Base-by-base conservation (phyloP, 1,140 invertebrate genomes). In the Macrobrachium nipponense region DNA sequence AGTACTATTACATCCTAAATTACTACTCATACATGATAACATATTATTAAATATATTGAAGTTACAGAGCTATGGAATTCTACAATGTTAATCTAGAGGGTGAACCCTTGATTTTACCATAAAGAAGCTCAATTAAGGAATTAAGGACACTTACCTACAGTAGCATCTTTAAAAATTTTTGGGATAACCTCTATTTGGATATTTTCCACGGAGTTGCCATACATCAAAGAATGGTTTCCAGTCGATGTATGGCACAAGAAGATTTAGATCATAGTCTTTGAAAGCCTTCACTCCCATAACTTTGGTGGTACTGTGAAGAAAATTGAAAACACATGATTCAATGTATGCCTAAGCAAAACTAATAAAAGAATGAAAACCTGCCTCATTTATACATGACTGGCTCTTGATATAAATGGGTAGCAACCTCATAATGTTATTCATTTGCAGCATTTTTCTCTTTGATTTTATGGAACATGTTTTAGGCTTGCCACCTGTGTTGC, bases 181-280 rank as follows among this genome's bases (percentile, higher is more conserved):
- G 5, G 94, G 94, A 90, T 92, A 94, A n/a, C 92, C 92, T 86
- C 93, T 89, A 89, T 94, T 93, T 14, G 94, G 94, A 89, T 94
- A 94, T 90, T 93, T 93, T 78, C 94, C 94, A 88, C 93, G 87
- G 11, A 94, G 89, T 89, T 94, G 93, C 94, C 94, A 94, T 1
- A 93, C 93, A 91, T 94, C 93, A 91, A 94, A 94, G 89, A 94
- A 94, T 70, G 93, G 94, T 89, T 94, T 94, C 94, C 94, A 94
- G 89, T 94, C 94, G 89, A 94, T 94, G 89, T 92, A 94, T 3
- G 91, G 90, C 8, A 93, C 87, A 23, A 94, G 87, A 17, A 83
- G 83, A 36, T 90, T 88, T 58, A 94, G 87, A 89, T 93, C 91
- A 90, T 92, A 93, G 88, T 94, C 91, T 61, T 91, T 88, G 89